phyloP scores from a whole-genome alignment of 2,113 vertebrate genomes.

The Pithys albifrons region DNA sequence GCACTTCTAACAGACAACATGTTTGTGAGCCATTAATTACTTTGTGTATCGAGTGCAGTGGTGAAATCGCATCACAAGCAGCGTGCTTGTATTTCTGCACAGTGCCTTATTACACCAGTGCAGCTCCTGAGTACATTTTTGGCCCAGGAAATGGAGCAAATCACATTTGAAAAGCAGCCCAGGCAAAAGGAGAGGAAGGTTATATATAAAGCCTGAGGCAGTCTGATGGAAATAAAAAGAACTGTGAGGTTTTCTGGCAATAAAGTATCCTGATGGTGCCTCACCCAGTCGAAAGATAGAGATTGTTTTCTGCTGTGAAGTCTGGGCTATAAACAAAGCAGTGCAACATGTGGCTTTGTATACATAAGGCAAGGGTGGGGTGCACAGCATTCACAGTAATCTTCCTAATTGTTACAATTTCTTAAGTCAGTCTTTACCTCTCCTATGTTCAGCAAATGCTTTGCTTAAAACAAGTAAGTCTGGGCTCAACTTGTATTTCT shows the following conservation, averaged over 20 bases:
- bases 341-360: slow-evolving; percentile 26
- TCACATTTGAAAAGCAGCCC: not conserved
- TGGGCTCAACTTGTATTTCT: not conserved
- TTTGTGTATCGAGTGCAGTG: not conserved
- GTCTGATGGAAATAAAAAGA: not conserved
- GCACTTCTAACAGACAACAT: not conserved
- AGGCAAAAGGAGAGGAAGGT: not conserved
- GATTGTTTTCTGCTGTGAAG: not conserved
- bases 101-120: not conserved
- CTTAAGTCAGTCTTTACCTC: not conserved
- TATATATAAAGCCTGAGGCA: not conserved
- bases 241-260: not conserved
- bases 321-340: slow-evolving; percentile 24
- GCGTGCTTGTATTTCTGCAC: not conserved
- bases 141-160: not conserved
- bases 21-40: not conserved
- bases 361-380: slow-evolving; percentile 25
- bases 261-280: not conserved
- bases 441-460: not conserved
- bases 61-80: not conserved
- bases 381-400: not conserved
- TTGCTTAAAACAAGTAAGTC: slow-evolving; percentile 20
- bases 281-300: not conserved
- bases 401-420: not conserved
- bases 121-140: not conserved